phyloP scores from a whole-genome alignment of 2,797 vertebrate genomes.

The Enteromius radiatus region DNA sequence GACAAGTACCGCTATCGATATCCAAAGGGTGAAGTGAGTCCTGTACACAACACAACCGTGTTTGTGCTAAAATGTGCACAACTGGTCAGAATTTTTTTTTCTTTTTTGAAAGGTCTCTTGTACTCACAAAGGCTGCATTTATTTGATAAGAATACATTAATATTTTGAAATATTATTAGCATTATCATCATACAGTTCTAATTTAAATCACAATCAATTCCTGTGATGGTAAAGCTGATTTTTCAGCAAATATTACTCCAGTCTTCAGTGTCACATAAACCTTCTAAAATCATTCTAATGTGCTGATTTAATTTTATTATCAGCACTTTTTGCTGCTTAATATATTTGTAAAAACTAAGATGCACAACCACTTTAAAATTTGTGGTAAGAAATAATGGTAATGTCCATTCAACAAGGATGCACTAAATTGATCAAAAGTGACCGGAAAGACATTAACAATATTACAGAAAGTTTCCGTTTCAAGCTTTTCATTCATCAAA shows the following conservation, averaged over 20 bases:
- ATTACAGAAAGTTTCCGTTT: neutral
- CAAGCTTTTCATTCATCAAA: neutral
- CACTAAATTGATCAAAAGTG: neutral
- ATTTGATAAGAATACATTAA: neutral
- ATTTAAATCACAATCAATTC: neutral
- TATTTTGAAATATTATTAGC: neutral
- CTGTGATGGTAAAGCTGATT: neutral
- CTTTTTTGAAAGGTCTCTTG: neutral
- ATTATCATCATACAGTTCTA: no score
- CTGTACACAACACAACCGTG: neutral
- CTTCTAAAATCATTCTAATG: neutral
- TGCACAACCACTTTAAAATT: neutral
- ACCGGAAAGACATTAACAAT: neutral
- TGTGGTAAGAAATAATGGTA: neutral
- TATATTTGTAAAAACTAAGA: neutral
- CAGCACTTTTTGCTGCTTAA: neutral
- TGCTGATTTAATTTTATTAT: neutral
- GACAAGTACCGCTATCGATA: conserved; percentile 94
- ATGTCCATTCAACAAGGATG: neutral
- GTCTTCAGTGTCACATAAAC: neutral
- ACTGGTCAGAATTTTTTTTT: neutral
- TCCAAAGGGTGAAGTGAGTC: conserved; percentile 88
- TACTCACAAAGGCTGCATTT: neutral
- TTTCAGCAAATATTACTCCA: neutral
- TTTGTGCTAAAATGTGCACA: neutral